Evolutionary conservation across 2,888 invertebrate species (phyloP), one percentile per base, ranked within the genome.

Genomic region (Calameuta filiformis): DNA sequence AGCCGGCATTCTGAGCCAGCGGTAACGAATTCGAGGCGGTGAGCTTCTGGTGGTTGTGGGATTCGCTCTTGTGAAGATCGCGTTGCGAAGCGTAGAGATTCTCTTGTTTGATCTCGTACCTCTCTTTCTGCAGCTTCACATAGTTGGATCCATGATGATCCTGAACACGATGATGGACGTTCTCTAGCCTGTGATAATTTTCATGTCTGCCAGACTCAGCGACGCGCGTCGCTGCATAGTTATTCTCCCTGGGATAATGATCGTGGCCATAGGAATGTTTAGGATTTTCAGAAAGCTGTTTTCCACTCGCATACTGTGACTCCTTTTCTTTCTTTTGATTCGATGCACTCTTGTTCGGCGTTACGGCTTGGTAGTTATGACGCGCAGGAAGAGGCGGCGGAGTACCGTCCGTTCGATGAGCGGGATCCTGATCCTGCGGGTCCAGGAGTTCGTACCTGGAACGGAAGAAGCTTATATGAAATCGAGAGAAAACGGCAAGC

Each of bases 351-450:
- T 89, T 89, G 76, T 83, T 89, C 1, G 89, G 86, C 23, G 88
- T 84, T 6, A 84, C 78, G 11, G 80, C 80, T 78, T 91, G 91
- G 75, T 86, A 89, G 31, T 87, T 90, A 68, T 89, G 91, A 11
- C 93, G 90, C 1, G 92, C 92, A 3, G 94, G 94, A 12, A 94
- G 88, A 1, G 94, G 93, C 1, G 93, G 93, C n/a, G 94, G 93
- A 3, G 93, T 91, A 31, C 92, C 92, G 74, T 92, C 90, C 30
- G 84, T 79, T 11, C 89, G 89, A 76, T 89, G 86, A 76, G 81
- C 82, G 6, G 86, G 79, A 77, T 93, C 91, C 71, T 91, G 90
- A 78, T 93, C 92, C 69, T 92, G 87, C 23, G 91, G 88, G 79
- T 93, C 94, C 30, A 93, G 84, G 68, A 94, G 89, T 82, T 94